Evolutionary conservation across 2,113 vertebrate genomes (phyloP).

Genomic region (Turdus rufiventris): DNA sequence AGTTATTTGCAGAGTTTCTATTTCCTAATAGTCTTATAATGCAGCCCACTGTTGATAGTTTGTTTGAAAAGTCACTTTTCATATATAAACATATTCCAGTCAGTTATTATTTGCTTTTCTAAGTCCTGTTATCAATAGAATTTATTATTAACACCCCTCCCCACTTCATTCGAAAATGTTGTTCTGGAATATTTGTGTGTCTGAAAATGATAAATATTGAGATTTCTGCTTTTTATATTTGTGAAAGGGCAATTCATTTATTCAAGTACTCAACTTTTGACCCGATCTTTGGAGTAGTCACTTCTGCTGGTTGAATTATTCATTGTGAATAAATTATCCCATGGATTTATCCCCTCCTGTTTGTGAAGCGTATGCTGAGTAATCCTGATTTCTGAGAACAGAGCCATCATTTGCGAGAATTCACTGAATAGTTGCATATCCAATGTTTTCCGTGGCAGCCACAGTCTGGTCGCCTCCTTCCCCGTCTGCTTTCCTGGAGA

Average conservation of each 20-base stretch:
- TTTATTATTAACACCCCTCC: conserved; percentile 58
- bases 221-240: conserved; percentile 51
- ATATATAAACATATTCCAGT: conserved; percentile 58
- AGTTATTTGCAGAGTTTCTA: conserved; percentile 50
- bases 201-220: conserved; percentile 67
- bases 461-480: not conserved
- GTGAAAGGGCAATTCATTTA: conserved; percentile 69
- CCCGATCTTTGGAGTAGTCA: conserved; percentile 58
- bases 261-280: conserved; percentile 68
- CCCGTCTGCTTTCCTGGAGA: not conserved
- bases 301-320: conserved; percentile 59
- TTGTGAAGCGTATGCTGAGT: not conserved
- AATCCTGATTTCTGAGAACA: conserved; percentile 62
- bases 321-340: conserved; percentile 50
- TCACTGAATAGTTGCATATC: conserved; percentile 10
- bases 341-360: conserved; percentile 17
- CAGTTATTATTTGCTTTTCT: conserved; percentile 62
- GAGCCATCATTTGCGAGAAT: not conserved
- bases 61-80: conserved; percentile 60
- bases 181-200: conserved; percentile 54
- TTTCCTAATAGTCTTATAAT: conserved; percentile 56
- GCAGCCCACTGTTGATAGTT: conserved; percentile 53
- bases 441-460: accelerated
- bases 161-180: conserved; percentile 61
- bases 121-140: conserved; percentile 65